phyloP scores from a whole-genome alignment of 1,140 invertebrate genomes.

The Lerema accius region DNA sequence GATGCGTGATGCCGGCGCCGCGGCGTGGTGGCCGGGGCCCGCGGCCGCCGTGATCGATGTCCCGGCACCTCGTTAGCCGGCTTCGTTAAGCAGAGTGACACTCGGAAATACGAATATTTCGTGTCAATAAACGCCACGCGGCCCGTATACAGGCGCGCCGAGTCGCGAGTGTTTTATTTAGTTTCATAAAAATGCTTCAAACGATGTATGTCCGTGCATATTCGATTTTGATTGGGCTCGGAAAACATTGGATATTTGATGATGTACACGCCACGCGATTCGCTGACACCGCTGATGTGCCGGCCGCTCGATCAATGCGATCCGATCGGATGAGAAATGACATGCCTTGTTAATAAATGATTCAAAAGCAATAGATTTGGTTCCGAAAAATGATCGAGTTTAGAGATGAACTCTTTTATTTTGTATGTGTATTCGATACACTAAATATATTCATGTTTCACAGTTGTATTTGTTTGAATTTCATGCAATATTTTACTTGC shows the following conservation, averaged over 20 bases:
- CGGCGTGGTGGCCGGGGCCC: not conserved
- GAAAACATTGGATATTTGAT: constrained; percentile 31
- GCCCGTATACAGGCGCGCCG: not conserved
- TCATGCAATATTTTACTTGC: no score
- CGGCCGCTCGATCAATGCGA: not conserved
- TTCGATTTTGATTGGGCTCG: constrained; percentile 23
- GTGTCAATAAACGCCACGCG: constrained; percentile 9
- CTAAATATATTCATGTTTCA: no score
- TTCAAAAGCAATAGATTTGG: no score
- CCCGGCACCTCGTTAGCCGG: constrained; percentile 15
- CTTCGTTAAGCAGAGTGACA: constrained; percentile 3
- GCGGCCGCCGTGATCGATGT: constrained; percentile 12
- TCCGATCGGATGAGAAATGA: not conserved
- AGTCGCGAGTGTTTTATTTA: constrained; percentile 1
- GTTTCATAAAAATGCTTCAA: constrained; percentile 15
- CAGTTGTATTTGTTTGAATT: no score
- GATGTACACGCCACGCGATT: not conserved
- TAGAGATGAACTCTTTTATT: no score
- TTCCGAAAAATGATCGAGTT: no score
- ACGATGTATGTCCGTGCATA: constrained; percentile 12
- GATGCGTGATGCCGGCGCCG: no score
- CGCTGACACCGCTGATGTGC: constrained; percentile 6
- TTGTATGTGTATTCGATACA: no score
- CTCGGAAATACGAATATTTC: constrained; percentile 12
- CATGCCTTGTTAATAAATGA: not conserved